Evolutionary conservation across 2,888 invertebrate species (phyloP), one percentile per base, ranked within the genome.

Genomic region (Tipula helvola): DNA sequence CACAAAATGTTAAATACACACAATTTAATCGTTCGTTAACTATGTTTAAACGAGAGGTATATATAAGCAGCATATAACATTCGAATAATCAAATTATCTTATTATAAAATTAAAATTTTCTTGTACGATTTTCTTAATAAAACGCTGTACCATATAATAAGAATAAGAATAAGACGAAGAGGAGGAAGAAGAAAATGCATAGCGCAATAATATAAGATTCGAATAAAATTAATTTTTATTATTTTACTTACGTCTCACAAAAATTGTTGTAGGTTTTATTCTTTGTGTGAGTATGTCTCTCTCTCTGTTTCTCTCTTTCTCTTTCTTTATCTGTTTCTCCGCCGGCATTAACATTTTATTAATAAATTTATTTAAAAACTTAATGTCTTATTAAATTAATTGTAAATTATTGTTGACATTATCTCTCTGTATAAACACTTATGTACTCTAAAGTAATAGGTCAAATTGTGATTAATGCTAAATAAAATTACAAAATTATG

Each of bases 331-430:
- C n/a, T n/a, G n/a, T n/a, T n/a, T n/a, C n/a, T n/a, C n/a, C n/a
- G n/a, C n/a, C n/a, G 16, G 16, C 52, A 16, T 52, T 52, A 52
- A 52, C 52, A 52, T 16, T 16, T 16, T 16, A 7, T 52, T 71
- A 28, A 71, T 71, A 28, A 71, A 71, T 28, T 71, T 71, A 28
- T 10, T 71, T 71, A 12, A 71, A 57, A 71, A 71, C 18, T 71
- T 28, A 71, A 71, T 71, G 71, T 71, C 71, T 71, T 71, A 71
- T 71, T 71, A 71, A 28, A 28, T 71, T 71, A 71, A 71, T 71
- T 71, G 71, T 71, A 71, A 71, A 71, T 71, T 71, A 71, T 71
- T 71, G 71, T 71, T 71, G 71, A 71, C 71, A 71, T 71, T 71
- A 71, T 71, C 71, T 71, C 8, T 44, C 8, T 5, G 1, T 12